A percentile compares a stretch with the other conserved stretches of the same genome.
Evolutionary conservation across 2,113 vertebrate genomes (phyloP).

Genomic region (Bubo bubo): DNA sequence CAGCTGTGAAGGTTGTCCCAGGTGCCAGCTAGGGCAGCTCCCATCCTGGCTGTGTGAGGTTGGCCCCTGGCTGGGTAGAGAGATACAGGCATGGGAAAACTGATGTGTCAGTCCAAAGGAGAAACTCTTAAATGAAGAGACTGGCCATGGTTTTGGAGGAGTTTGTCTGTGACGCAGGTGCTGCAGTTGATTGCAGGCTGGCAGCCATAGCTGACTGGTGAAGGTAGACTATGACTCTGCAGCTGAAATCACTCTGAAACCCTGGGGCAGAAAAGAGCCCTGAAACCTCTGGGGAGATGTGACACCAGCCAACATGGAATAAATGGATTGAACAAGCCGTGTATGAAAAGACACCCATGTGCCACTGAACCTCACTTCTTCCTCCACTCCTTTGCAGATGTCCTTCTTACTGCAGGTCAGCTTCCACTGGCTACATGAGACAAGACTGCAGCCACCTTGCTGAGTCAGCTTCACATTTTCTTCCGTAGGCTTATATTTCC

Average conservation of each 20-base stretch:
- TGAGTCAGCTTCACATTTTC: background rate
- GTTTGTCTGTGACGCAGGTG: background rate
- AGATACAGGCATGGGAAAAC: background rate
- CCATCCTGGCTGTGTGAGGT: background rate
- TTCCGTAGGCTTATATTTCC: background rate
- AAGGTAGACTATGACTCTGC: background rate
- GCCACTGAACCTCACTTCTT: background rate
- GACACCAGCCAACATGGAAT: background rate
- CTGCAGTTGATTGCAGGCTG: background rate
- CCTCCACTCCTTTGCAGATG: background rate
- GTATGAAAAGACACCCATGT: fast-evolving
- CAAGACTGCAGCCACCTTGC: background rate
- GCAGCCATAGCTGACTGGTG: background rate
- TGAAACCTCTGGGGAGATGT: background rate
- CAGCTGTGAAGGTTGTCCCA: background rate
- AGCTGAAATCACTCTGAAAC: background rate
- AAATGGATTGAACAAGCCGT: background rate
- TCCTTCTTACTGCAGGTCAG: background rate
- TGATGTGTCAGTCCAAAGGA: background rate
- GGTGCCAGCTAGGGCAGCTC: background rate
- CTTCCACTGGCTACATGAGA: background rate
- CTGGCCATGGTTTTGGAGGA: background rate
- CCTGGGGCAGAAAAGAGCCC: background rate
- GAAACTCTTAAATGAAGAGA: background rate
- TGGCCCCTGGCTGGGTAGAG: background rate